Base-by-base conservation (phyloP, 2,113 vertebrate genomes). In the Anarrhichthys ocellatus region DNA sequence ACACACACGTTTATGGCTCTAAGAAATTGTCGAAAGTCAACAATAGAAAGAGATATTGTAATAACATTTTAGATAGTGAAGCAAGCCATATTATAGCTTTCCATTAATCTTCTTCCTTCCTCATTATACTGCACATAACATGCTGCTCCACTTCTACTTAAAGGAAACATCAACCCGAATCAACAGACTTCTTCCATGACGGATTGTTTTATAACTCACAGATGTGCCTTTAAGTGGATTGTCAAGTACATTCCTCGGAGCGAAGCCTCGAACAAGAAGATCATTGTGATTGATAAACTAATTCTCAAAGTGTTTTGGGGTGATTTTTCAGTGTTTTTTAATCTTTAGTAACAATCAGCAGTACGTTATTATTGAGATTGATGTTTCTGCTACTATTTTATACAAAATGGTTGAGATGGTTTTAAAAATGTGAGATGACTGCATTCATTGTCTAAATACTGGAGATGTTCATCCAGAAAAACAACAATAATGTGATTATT, bases 221-320 rank as follows among this genome's bases (percentile, higher is more conserved):
- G 34, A 68, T 79, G 89, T 92, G 90, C 89, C 90, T 92, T 18
- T 32, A 72, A n/a, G 13, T 81, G 32, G 38, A 67, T 29, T 61
- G 40, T 64, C 61, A 34, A 46, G 50, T 29, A 11, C 34, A 66
- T 50, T 56, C 22, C 24, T 63, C 63, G 48, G 61, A 68, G 24
- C 42, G 70, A 63, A 63, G 15, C 15, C 17, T 82, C 27, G 66
- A 44, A 81, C 32, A n/a, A 32, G 32, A 65, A 74, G 42, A 38
- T 84, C 2, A 5, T 58, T 18, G 75, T 38, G 34, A 20, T 75
- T 74, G 14, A 20, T 46, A 52, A 76, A 52, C 27, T 6, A 27
- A 0, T 15, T 24, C 34, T 68, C 0, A 58, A 56, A 50, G 10
- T 65, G 48, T 68, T 85, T 76, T 38, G 0, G 38, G 20, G 14